Conservation (phyloP, 2,113 vertebrate species). For the Haemorhous mexicanus region DNA sequence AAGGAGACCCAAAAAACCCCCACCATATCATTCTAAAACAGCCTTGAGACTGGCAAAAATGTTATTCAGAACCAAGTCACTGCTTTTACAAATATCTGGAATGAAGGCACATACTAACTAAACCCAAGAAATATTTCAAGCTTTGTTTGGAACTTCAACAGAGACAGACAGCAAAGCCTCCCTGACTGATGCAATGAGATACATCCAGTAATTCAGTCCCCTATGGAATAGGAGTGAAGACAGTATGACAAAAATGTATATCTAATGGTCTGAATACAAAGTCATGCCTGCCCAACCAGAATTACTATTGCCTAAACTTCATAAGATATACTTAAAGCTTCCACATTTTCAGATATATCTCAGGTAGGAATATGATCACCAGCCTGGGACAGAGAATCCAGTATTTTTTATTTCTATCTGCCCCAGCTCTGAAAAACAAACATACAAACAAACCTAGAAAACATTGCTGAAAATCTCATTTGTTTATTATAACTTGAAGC, state of each 20-base stretch:
- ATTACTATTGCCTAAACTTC: background rate
- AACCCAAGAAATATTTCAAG: background rate
- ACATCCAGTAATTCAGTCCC: background rate
- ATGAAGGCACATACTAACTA: background rate
- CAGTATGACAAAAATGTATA: background rate
- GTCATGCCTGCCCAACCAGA: background rate
- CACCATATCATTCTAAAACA: background rate
- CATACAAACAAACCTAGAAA: background rate
- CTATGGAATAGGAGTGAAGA: background rate
- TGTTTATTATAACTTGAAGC: background rate
- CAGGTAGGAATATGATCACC: background rate
- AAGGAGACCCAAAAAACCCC: background rate
- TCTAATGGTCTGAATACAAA: background rate
- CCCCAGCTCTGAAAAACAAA: background rate
- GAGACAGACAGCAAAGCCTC: background rate
- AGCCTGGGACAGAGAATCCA: background rate
- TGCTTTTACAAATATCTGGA: background rate
- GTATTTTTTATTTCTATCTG: background rate
- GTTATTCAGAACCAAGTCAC: background rate
- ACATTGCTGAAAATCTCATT: background rate
- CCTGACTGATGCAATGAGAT: background rate
- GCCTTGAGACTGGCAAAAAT: background rate
- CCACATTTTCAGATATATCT: background rate
- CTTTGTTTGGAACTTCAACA: background rate
- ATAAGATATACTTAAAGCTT: background rate